A percentile compares a stretch with the other conserved stretches of the same genome.
Evolutionary conservation across 2,797 vertebrate species (phyloP).

Genomic region (Enteromius trimaculatus): DNA sequence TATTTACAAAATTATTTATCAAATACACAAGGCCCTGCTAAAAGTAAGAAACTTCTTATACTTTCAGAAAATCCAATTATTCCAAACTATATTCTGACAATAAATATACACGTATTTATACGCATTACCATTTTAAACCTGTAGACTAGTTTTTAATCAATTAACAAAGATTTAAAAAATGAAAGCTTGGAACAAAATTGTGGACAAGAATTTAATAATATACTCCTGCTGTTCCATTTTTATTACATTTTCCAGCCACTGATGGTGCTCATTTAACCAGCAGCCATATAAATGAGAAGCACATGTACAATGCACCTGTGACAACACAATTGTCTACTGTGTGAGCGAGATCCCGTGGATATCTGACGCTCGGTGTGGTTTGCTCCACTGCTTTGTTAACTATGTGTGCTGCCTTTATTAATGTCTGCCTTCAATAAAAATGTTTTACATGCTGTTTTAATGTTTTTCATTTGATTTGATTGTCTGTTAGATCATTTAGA

Average conservation of each 20-base stretch:
- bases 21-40: neutral
- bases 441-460: neutral
- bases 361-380: neutral
- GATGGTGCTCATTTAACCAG: neutral
- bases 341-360: neutral
- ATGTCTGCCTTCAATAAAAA: neutral
- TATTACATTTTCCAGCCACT: neutral
- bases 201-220: neutral
- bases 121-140: neutral
- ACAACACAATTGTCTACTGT: neutral
- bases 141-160: too few species aligned
- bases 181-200: neutral
- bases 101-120: neutral
- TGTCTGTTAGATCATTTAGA: neutral
- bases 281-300: neutral
- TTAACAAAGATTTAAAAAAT: neutral
- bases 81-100: neutral
- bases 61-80: neutral
- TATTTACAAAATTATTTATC: neutral
- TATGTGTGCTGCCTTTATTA: neutral
- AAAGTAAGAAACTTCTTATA: neutral
- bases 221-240: neutral
- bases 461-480: neutral
- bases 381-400: neutral
- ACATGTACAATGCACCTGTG: neutral